phyloP scores from a whole-genome alignment of 2,113 vertebrate species.

The Sinocyclocheilus anshuiensis region DNA sequence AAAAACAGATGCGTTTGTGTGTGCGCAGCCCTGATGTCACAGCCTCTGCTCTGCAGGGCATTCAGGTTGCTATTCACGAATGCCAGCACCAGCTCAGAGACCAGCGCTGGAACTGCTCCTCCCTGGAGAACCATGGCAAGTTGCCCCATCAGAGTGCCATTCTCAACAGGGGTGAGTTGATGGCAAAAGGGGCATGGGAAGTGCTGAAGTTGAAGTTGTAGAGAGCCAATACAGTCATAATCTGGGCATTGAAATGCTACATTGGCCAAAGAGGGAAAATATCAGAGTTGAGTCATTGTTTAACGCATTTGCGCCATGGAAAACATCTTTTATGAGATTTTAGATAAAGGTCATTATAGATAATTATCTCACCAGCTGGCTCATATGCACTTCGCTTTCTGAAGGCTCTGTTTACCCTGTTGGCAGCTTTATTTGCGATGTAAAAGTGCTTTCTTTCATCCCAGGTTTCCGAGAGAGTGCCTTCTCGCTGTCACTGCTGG shows the following conservation, averaged over 20 bases:
- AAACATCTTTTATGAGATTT: constrained; percentile 38
- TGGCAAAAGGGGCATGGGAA: constrained; percentile 37
- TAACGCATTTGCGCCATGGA: constrained; percentile 2
- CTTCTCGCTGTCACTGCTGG: constrained; percentile 87
- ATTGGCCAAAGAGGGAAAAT: constrained; percentile 16
- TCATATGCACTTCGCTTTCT: constrained; percentile 2
- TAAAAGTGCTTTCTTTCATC: not conserved
- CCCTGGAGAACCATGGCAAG: constrained; percentile 81
- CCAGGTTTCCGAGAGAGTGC: constrained; percentile 90
- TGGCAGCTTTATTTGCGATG: not conserved
- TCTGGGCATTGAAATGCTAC: constrained; percentile 23
- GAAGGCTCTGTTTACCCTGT: not conserved
- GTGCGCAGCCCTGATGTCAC: constrained; percentile 88
- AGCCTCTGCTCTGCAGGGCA: constrained; percentile 89
- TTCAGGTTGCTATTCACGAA: constrained; percentile 89
- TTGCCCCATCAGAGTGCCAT: constrained; percentile 86
- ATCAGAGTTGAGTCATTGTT: constrained; percentile 27
- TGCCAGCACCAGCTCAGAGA: constrained; percentile 88
- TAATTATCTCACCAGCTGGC: constrained; percentile 29
- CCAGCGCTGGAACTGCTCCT: constrained; percentile 93
- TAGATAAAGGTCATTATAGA: constrained; percentile 34
- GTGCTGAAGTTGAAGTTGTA: constrained; percentile 1
- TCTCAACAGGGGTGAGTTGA: constrained; percentile 85
- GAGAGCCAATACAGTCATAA: constrained; percentile 39
- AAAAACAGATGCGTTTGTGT: constrained; percentile 87